Evolutionary conservation across 2,797 vertebrate species (phyloP).

Genomic region (Enteromius treurensis): DNA sequence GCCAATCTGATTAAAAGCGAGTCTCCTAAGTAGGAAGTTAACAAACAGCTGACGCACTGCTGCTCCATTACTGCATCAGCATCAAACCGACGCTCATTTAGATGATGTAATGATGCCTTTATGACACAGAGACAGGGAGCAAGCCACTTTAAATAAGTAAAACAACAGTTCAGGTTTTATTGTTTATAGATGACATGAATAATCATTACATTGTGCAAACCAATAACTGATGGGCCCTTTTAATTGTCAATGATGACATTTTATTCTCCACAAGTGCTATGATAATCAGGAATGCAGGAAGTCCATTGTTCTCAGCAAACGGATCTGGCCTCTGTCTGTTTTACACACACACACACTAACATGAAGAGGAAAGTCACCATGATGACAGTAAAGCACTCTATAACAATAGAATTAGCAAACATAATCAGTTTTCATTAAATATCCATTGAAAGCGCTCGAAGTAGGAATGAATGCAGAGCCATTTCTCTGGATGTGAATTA

Average conservation of each 20-base stretch:
- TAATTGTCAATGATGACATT: background rate
- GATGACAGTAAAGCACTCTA: background rate
- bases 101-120: background rate
- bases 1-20: conserved; percentile 69
- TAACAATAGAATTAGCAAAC: background rate
- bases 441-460: background rate
- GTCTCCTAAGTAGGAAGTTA: conserved; percentile 50
- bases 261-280: background rate
- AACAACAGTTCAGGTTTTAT: background rate
- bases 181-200: background rate
- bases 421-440: background rate
- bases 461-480: background rate
- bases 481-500: conserved; percentile 13
- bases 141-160: background rate
- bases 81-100: background rate
- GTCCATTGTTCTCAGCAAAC: background rate
- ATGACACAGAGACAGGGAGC: background rate
- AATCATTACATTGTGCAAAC: background rate
- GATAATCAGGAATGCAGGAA: background rate
- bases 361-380: background rate
- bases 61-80: conserved; percentile 61
- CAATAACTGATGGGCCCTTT: background rate
- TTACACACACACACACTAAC: background rate
- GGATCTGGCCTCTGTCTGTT: background rate
- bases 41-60: conserved; percentile 25